These are phyloP conservation scores for Corythaixoides concolor DNA, from an alignment of 2,113 vertebrate species.

Conservation along the genomic window DNA sequence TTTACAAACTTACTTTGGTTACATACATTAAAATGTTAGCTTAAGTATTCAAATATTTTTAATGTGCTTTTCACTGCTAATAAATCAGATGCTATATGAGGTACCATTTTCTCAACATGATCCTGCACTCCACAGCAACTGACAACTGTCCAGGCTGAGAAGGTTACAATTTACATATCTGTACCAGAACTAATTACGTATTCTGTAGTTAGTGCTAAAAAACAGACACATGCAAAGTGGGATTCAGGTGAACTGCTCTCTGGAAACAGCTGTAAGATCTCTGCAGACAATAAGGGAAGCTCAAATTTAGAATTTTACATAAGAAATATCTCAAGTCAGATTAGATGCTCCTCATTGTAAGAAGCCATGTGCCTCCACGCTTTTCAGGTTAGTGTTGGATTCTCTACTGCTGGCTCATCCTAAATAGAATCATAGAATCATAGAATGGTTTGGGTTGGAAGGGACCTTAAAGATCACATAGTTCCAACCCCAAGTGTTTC, in stretches of 20 bases:
- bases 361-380: background rate
- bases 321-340: background rate
- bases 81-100: background rate
- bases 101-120: background rate
- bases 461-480: too few species aligned
- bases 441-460: too few species aligned
- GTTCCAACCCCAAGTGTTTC: background rate
- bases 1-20: background rate
- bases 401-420: background rate
- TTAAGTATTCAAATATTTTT: background rate
- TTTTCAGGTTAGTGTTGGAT: background rate
- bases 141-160: background rate
- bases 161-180: background rate
- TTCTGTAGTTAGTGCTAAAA: background rate
- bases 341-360: background rate
- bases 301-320: background rate
- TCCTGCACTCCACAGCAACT: background rate
- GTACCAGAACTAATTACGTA: background rate
- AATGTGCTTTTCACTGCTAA: background rate
- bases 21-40: background rate
- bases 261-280: background rate
- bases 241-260: background rate
- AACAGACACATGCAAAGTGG: background rate
- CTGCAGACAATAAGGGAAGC: background rate
- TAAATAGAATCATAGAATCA: background rate